Evolutionary conservation across 1,140 invertebrate species (phyloP), one percentile per base, ranked within the genome.

Genomic region (Drosophila lini): DNA sequence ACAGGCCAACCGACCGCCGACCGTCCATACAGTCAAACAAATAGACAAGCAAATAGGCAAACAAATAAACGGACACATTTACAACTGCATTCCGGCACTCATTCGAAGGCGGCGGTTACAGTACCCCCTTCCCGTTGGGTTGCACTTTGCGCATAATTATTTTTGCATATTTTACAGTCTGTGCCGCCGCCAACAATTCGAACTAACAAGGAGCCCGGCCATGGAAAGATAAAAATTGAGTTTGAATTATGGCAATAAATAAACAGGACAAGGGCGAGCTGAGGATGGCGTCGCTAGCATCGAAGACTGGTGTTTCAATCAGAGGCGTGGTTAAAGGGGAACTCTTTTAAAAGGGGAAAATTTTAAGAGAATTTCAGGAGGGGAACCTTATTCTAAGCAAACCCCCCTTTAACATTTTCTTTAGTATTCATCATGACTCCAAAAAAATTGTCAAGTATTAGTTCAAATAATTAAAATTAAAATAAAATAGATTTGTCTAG

Each of bases 81-180:
- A 89, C 84, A 86, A 88, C 80, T 86, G 83, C 83, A 86, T 88
- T 86, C 56, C 57, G 44, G 53, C 48, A 47, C 22, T 36, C 40
- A 58, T 36, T 65, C 34, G 42, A 55, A 53, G 38, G 67, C 28
- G 38, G 56, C 16, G 75, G 62, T 50, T 44, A 65, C 48, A 73
- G 48, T 82, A 10, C 34, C 25, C 25, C 25, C 25, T 28, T 28
- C 25, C 67, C 73, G 34, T 67, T 80, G 82, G 65, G 64, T 68
- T 88, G 84, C 77, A 88, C 80, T 89, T 88, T 83, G 84, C 80
- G 84, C 83, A 88, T 88, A 88, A 88, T 89, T 88, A 88, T 88
- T 88, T 89, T 80, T 89, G 84, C 83, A 88, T 89, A 88, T 89
- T 89, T 89, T 70, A 83, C 71, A 84, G 68, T 36, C 57, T 5